Evolutionary conservation across 1,140 invertebrate species (phyloP).

Genomic region (Danaus melanippus): DNA sequence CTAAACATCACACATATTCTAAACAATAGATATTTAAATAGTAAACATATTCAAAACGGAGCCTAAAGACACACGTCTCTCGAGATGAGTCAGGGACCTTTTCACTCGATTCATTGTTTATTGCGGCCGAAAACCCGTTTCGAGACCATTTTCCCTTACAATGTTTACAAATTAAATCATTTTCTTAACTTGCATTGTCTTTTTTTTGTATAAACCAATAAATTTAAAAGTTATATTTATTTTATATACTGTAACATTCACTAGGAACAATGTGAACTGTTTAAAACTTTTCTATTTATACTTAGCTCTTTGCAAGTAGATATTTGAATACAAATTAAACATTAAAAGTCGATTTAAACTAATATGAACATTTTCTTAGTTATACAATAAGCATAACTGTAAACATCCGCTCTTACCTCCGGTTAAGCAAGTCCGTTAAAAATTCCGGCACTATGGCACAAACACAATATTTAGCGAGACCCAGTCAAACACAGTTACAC

Average conservation of each 20-base stretch:
- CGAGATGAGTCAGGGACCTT: constrained; percentile 62
- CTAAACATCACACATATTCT: too few relatives aligned
- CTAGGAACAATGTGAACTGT: too few relatives aligned
- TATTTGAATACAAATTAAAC: too few relatives aligned
- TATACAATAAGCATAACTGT: constrained; percentile 69
- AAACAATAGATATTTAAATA: constrained; percentile 26
- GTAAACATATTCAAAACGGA: constrained; percentile 60
- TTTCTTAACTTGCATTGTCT: too few relatives aligned
- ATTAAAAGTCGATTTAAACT: too few relatives aligned
- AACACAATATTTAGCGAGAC: constrained; percentile 64
- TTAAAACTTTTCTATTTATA: too few relatives aligned
- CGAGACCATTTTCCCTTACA: constrained; percentile 38
- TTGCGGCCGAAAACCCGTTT: constrained; percentile 48
- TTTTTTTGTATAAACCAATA: too few relatives aligned
- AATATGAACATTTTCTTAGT: constrained; percentile 15
- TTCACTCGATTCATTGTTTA: constrained; percentile 60
- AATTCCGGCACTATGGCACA: constrained; percentile 66
- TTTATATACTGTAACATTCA: too few relatives aligned
- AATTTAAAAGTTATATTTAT: too few relatives aligned
- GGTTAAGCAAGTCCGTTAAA: constrained; percentile 65
- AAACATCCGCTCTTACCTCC: constrained; percentile 67
- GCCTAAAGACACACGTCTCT: constrained; percentile 38
- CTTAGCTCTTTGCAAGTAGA: too few relatives aligned
- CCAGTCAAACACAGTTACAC: constrained; percentile 65
- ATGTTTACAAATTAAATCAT: too few relatives aligned